phyloP scores from a whole-genome alignment of 2,888 invertebrate genomes.

The Atrina japonica region DNA sequence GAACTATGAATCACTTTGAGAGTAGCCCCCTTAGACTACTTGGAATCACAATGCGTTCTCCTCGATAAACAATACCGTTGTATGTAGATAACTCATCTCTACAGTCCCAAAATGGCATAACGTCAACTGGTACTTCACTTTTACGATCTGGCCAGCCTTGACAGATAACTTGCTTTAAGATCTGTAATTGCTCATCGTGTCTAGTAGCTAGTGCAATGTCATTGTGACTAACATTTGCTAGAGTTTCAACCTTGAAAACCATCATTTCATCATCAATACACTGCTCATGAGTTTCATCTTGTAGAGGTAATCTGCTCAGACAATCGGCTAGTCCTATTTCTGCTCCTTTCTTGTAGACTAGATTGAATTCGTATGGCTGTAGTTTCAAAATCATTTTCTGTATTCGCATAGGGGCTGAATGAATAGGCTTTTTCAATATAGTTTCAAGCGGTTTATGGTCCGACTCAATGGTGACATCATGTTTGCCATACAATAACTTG shows the following conservation, averaged over 20 bases:
- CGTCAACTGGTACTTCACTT: conserved; percentile 2
- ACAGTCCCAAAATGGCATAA: conserved; percentile 15
- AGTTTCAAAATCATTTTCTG: conserved; percentile 32
- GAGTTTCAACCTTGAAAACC: conserved; percentile 9
- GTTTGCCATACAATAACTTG: conserved; percentile 21
- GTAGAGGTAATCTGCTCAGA: conserved; percentile 6
- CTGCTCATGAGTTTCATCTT: background rate
- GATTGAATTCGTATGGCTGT: conserved; percentile 17
- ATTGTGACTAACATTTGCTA: background rate
- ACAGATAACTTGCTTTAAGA: conserved; percentile 12
- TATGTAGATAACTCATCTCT: conserved; percentile 25
- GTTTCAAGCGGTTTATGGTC: conserved; percentile 40
- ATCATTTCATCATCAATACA: conserved; percentile 23
- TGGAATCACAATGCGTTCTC: conserved; percentile 37
- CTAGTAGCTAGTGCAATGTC: background rate
- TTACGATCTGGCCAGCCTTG: conserved; percentile 14
- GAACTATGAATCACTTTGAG: conserved; percentile 28
- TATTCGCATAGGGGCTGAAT: conserved; percentile 17
- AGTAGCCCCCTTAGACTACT: conserved; percentile 18
- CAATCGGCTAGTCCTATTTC: conserved; percentile 14
- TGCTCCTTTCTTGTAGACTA: background rate
- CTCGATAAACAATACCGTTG: conserved; percentile 38
- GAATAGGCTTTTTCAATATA: conserved; percentile 14
- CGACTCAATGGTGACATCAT: conserved; percentile 24
- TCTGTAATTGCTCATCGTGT: conserved; percentile 14